These are phyloP conservation scores for Psophia crepitans DNA, from an alignment of 2,113 vertebrate genomes.

Conservation along the genomic window DNA sequence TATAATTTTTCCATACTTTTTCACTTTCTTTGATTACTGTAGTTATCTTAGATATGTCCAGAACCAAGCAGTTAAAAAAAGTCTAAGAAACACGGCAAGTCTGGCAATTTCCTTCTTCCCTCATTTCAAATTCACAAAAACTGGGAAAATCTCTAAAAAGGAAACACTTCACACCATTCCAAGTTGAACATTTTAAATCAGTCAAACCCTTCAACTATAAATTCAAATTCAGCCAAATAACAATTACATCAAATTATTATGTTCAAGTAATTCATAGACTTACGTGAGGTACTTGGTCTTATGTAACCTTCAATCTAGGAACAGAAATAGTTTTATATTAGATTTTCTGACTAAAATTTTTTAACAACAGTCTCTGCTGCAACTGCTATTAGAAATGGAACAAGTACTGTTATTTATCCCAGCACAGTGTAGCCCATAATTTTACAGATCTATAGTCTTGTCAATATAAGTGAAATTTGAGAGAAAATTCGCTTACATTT, in stretches of 20 bases:
- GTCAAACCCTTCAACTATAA: background rate
- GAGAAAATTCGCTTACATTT: background rate
- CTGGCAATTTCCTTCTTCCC: background rate
- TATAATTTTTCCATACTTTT: background rate
- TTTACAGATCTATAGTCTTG: background rate
- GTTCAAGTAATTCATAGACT: background rate
- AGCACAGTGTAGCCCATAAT: background rate
- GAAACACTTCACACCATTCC: background rate
- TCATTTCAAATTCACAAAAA: background rate
- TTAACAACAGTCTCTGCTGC: background rate
- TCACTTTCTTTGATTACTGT: background rate
- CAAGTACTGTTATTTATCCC: background rate
- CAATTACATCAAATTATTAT: background rate
- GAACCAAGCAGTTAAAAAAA: background rate
- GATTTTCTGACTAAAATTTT: background rate
- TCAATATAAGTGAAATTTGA: background rate
- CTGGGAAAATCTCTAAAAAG: background rate
- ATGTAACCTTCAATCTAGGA: constrained; percentile 12
- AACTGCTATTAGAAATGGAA: background rate
- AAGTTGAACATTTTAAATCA: background rate
- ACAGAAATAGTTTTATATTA: background rate
- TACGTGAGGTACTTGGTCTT: constrained; percentile 10
- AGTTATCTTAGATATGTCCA: background rate
- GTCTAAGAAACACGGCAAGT: background rate
- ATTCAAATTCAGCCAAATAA: background rate